A percentile compares a stretch with the other conserved stretches of the same genome.
Conservation (phyloP, 2,113 vertebrate genomes). For the Corythornis cristatus region DNA sequence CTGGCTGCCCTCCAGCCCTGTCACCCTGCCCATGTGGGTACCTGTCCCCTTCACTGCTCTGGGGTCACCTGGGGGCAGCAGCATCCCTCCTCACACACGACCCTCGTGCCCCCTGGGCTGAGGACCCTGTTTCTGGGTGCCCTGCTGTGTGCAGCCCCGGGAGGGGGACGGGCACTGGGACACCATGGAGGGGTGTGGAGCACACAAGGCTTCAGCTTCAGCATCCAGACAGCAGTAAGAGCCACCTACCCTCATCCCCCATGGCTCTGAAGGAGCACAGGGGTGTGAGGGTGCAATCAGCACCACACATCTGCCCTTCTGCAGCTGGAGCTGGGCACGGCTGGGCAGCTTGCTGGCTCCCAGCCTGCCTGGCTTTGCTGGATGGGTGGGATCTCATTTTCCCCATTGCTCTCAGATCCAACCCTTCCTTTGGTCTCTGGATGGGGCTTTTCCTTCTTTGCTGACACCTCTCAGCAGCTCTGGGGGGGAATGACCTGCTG, state of each 20-base stretch:
- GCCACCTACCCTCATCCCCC: neutral
- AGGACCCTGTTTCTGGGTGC: neutral
- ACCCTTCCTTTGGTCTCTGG: neutral
- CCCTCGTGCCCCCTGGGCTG: neutral
- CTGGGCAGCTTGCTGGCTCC: too few relatives aligned
- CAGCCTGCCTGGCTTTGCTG: neutral
- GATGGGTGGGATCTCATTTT: neutral
- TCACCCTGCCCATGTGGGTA: neutral
- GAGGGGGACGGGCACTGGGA: neutral
- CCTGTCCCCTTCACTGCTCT: neutral
- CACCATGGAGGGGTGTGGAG: neutral
- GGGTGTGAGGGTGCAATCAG: neutral
- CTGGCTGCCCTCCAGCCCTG: neutral
- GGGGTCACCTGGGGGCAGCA: neutral
- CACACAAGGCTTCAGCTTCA: neutral
- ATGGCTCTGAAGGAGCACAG: fast-evolving
- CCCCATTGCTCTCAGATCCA: neutral
- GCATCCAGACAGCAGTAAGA: neutral
- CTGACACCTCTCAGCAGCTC: neutral
- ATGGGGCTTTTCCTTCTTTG: neutral
- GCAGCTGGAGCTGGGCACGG: neutral
- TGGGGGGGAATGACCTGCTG: neutral
- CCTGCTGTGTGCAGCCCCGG: neutral
- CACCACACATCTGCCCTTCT: neutral
- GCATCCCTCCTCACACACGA: fast-evolving